A percentile compares a stretch with the other conserved stretches of the same genome.
phyloP scores from a whole-genome alignment of 2,113 vertebrate genomes.

The Chiloscyllium plagiosum region DNA sequence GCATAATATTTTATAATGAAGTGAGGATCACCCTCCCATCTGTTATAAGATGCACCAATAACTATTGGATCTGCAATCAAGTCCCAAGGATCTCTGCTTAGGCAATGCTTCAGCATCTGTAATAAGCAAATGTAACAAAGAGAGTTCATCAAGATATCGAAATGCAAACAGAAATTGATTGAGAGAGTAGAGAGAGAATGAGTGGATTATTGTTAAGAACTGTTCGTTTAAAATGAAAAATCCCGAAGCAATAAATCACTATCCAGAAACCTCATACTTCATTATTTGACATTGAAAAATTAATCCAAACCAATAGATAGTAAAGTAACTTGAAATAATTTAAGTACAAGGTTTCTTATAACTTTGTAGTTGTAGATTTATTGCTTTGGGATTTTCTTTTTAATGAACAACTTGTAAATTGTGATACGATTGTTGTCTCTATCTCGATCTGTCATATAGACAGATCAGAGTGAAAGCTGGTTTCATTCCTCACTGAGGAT shows the following conservation, averaged over 20 bases:
- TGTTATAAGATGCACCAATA: not conserved
- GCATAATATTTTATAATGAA: not conserved
- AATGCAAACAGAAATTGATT: not conserved
- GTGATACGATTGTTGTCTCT: not conserved
- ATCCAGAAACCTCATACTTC: not conserved
- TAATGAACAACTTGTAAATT: not conserved
- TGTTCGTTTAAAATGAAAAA: not conserved
- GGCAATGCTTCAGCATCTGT: not conserved
- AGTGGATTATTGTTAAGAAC: not conserved
- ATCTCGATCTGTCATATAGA: not conserved
- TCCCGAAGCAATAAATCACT: not conserved
- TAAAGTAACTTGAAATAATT: not conserved
- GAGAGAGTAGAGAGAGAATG: not conserved
- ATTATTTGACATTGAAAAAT: not conserved
- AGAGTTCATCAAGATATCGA: not conserved
- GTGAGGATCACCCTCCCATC: too few relatives aligned
- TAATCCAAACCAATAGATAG: not conserved
- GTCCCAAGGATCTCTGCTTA: not conserved
- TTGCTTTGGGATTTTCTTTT: constrained; percentile 5
- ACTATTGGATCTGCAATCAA: not conserved
- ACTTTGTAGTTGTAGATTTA: constrained; percentile 1
- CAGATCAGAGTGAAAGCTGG: not conserved
- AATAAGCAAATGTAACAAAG: not conserved
- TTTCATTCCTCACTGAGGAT: not conserved
- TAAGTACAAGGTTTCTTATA: not conserved